Base-by-base conservation (phyloP, 2,797 vertebrate genomes). In the Tolypeutes matacus region DNA sequence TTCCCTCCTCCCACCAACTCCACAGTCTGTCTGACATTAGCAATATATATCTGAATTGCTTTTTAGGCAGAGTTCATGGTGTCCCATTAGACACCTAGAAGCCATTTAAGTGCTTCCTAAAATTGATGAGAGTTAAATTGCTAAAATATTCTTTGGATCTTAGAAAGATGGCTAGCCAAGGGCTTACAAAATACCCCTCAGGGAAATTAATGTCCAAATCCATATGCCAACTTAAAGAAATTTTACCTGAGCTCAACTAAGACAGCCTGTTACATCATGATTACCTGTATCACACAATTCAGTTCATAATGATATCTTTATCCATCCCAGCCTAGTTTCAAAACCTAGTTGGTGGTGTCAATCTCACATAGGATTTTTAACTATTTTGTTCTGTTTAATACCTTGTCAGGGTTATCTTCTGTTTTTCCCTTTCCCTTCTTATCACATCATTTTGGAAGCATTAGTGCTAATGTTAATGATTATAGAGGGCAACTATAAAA, bases 321-420 rank as follows among this genome's bases (percentile, higher is more conserved):
- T 10, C 11, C 87, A 10, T 3, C 12, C 6, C 10, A 27, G 6
- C 1, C 62, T 3, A 5, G 20, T n/a, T 89, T 53, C 11, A 56
- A 78, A 58, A 93, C 73, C 51, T 14, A 62, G 21, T 42, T 58
- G 60, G 3, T 69, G 25, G 12, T 86, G 5, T 58, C 39, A 87
- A 0, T 58, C 29, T 94, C 29, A 90, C 23, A 81, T 1, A 73
- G 1, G 31, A 51, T 11, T 73, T 84, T 67, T 25, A 7, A 9
- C 75, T 86, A 10, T 46, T 62, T 31, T 90, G 0, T 15, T 75
- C 17, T 62, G 3, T 62, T 42, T 2, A 78, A 46, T 58, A 82
- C 83, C 58, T 92, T 94, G 12, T 92, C 72, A 42, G 27, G 82
- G 12, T 86, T 51, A n/a, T 51, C 64, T 86, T 76, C 64, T 81